phyloP scores from a whole-genome alignment of 2,113 vertebrate genomes.

The Gymnorhina tibicen region DNA sequence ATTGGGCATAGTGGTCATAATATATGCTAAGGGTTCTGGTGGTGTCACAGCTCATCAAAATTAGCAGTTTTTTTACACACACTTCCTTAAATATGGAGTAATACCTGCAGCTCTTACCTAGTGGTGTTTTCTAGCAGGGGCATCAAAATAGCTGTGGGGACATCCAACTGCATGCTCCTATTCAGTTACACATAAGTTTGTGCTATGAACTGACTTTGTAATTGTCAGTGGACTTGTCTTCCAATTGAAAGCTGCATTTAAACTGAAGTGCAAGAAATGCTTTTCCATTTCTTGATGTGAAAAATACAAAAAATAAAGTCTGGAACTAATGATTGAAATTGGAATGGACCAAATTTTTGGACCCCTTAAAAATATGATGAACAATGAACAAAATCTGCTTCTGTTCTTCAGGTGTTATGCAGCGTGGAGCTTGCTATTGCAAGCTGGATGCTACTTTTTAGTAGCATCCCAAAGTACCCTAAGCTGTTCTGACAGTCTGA shows the following conservation, averaged over 20 bases:
- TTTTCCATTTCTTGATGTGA: neutral
- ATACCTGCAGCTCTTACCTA: neutral
- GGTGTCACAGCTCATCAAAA: neutral
- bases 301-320: neutral
- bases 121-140: neutral
- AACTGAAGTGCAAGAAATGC: neutral
- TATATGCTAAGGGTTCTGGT: neutral
- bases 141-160: neutral
- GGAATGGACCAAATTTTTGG: neutral
- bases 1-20: neutral
- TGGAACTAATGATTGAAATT: neutral
- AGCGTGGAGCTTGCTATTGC: neutral
- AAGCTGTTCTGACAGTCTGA: neutral
- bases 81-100: neutral
- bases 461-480: neutral
- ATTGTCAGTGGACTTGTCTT: neutral
- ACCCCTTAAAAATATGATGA: neutral
- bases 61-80: neutral
- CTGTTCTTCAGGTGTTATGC: neutral
- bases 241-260: neutral
- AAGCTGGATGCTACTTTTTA: neutral
- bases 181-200: neutral
- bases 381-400: neutral
- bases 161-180: neutral
- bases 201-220: constrained; percentile 23